phyloP scores from a whole-genome alignment of 2,888 invertebrate species.

The Pandemis cinnamomeana region DNA sequence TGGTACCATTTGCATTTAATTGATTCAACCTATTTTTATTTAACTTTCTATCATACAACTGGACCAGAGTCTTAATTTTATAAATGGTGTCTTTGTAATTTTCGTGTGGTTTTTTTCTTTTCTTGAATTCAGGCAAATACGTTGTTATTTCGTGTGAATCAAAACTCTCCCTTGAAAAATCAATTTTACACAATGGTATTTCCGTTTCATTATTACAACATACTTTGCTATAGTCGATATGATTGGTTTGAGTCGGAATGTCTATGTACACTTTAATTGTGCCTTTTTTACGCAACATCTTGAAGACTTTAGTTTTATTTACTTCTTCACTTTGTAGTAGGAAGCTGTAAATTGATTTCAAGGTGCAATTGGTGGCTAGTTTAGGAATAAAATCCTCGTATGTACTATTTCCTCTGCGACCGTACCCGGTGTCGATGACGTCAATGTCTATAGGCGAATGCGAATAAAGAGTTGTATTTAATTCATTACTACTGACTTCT shows the following conservation, averaged over 20 bases:
- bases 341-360: conserved; percentile 65
- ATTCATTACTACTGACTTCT: conserved; percentile 48
- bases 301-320: conserved; percentile 62
- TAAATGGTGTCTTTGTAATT: conserved; percentile 55
- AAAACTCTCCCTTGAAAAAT: conserved; percentile 35
- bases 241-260: conserved; percentile 51
- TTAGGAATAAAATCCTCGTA: conserved; percentile 43
- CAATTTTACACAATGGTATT: conserved; percentile 46
- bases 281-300: conserved; percentile 58
- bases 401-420: conserved; percentile 46
- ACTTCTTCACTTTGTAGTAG: conserved; percentile 58
- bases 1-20: not conserved
- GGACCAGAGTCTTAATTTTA: conserved; percentile 58
- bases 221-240: conserved; percentile 55
- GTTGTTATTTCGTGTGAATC: conserved; percentile 33
- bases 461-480: conserved; percentile 53
- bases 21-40: conserved; percentile 33
- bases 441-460: conserved; percentile 64
- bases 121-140: not conserved
- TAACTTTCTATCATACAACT: conserved; percentile 53
- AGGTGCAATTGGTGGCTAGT: conserved; percentile 55
- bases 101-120: not conserved
- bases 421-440: conserved; percentile 61
- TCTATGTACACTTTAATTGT: conserved; percentile 69
- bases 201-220: conserved; percentile 56